phyloP scores from a whole-genome alignment of 2,113 vertebrate species.

The Ptychochromis oligacanthus region DNA sequence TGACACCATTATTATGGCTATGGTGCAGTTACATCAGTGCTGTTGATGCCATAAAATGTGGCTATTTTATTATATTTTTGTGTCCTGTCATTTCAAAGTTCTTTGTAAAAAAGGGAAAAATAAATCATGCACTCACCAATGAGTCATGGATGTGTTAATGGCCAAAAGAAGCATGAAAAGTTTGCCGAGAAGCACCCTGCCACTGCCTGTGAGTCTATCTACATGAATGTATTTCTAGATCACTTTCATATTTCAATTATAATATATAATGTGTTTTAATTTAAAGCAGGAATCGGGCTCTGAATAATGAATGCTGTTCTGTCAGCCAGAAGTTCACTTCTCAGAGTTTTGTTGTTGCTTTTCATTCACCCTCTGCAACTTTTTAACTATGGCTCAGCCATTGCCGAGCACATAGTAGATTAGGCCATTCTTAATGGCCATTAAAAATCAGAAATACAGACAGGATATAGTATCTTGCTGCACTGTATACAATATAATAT shows the following conservation, averaged over 20 bases:
- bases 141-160: slow-evolving; percentile 26
- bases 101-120: not conserved
- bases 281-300: slow-evolving; percentile 17
- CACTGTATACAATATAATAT: no score
- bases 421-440: no score
- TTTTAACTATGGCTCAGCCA: not conserved
- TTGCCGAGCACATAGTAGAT: not conserved
- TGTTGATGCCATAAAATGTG: not conserved
- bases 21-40: not conserved
- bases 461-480: no score
- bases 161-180: slow-evolving; percentile 8
- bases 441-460: no score
- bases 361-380: not conserved
- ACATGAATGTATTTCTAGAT: slow-evolving; percentile 8
- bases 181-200: slow-evolving; percentile 1
- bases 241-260: slow-evolving; percentile 47
- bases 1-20: not conserved
- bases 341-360: not conserved
- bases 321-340: not conserved
- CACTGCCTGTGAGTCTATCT: not conserved
- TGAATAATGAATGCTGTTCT: slow-evolving; percentile 45
- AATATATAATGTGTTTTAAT: slow-evolving; percentile 51
- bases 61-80: not conserved
- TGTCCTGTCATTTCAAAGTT: not conserved
- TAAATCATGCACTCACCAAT: not conserved